phyloP scores from a whole-genome alignment of 1,140 invertebrate species.

The Hyles euphorbiae region DNA sequence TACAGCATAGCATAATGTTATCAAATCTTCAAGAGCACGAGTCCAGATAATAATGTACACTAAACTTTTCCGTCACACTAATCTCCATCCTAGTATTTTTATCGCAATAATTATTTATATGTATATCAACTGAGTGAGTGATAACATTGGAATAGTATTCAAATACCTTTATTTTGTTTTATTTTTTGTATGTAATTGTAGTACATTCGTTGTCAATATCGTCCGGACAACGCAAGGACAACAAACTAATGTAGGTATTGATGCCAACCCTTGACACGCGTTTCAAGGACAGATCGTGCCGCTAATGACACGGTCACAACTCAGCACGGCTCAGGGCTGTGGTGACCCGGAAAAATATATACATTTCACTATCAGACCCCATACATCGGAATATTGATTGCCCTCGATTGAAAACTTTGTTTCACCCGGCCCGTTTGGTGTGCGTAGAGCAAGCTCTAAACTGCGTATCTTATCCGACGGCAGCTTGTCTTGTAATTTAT shows the following conservation, averaged over 20 bases:
- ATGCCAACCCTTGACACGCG: constrained; percentile 24
- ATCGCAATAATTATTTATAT: no score
- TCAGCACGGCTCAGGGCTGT: constrained; percentile 5
- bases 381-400: constrained; percentile 34
- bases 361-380: constrained; percentile 30
- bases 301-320: constrained; percentile 32
- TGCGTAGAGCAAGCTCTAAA: not conserved
- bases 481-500: not conserved
- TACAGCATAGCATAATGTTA: no score
- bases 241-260: constrained; percentile 7
- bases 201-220: constrained; percentile 6
- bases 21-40: no score
- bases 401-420: constrained; percentile 25
- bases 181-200: not conserved
- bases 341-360: constrained; percentile 20
- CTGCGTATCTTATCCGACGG: not conserved
- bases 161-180: no score
- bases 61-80: no score
- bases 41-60: no score
- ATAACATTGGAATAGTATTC: no score
- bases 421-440: not conserved
- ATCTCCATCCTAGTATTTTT: no score
- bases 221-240: constrained; percentile 5
- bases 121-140: no score
- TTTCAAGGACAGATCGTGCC: constrained; percentile 29